A percentile compares a stretch with the other conserved stretches of the same genome.
phyloP scores from a whole-genome alignment of 2,113 vertebrate genomes.

The Gymnobelideus leadbeateri region DNA sequence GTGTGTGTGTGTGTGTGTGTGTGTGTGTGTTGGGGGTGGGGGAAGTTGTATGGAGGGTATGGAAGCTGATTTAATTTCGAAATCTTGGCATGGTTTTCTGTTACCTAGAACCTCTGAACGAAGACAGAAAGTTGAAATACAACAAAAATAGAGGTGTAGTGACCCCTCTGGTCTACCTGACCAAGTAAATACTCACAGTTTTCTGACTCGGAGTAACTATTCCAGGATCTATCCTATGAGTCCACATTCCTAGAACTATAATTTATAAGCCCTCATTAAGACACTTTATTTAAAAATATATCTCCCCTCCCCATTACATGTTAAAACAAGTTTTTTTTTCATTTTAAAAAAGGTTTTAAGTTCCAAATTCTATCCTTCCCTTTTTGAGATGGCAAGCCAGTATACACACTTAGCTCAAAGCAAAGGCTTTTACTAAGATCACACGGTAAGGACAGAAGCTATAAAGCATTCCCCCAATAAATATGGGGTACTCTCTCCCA shows the following conservation, averaged over 20 bases:
- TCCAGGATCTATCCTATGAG: neutral
- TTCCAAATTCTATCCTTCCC: too few relatives aligned
- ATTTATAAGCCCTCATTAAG: neutral
- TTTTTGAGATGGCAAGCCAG: neutral
- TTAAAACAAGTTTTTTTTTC: too few relatives aligned
- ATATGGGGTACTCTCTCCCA: neutral
- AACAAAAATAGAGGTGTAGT: neutral
- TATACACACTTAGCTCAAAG: neutral
- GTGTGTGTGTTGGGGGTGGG: neutral
- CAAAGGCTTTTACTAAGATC: neutral
- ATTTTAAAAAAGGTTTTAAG: too few relatives aligned
- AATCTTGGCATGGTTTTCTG: neutral
- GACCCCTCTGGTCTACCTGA: neutral
- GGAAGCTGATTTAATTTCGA: neutral
- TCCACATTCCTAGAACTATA: neutral
- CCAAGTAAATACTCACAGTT: neutral
- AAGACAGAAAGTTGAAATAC: neutral
- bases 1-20: neutral
- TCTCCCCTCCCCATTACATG: too few relatives aligned
- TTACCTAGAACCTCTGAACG: neutral
- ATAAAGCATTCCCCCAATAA: neutral
- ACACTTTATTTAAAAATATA: neutral
- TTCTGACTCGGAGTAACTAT: neutral
- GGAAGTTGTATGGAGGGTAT: neutral
- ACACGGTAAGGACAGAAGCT: neutral